A percentile compares a stretch with the other conserved stretches of the same genome.
phyloP scores from a whole-genome alignment of 2,113 vertebrate species.

The Ageneiosus marmoratus region DNA sequence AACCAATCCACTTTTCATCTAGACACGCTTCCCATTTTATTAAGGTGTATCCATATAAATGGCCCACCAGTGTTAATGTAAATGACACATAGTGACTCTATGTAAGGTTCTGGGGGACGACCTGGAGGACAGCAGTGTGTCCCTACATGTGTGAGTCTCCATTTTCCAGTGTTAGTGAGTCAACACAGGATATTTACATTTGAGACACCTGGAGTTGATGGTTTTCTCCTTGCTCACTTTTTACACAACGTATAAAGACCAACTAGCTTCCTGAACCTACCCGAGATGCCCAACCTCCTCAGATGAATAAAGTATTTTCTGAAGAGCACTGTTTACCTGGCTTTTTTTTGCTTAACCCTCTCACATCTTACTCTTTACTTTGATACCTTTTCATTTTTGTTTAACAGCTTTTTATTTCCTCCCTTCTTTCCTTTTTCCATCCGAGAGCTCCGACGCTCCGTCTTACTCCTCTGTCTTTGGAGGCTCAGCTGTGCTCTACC shows the following conservation, averaged over 20 bases:
- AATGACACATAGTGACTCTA: too few relatives aligned
- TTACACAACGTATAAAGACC: neutral
- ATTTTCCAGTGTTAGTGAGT: neutral
- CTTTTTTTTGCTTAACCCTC: neutral
- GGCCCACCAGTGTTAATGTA: too few relatives aligned
- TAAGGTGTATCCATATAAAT: too few relatives aligned
- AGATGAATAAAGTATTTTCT: neutral
- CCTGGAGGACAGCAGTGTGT: neutral
- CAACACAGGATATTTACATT: neutral
- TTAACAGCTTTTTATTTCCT: constrained; percentile 19
- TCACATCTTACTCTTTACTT: neutral
- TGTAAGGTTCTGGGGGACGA: neutral
- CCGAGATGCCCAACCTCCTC: neutral
- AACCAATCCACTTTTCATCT: too few relatives aligned
- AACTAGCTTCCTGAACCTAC: too few relatives aligned
- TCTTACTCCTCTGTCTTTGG: neutral
- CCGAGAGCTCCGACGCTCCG: neutral
- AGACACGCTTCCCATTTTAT: too few relatives aligned
- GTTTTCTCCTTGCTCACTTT: neutral
- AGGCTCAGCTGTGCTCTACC: neutral
- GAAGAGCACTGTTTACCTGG: neutral
- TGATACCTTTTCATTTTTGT: constrained; percentile 4
- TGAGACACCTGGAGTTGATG: neutral
- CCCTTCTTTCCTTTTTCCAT: neutral
- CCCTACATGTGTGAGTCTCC: too few relatives aligned